These are phyloP conservation scores for Atrina japonica DNA, from an alignment of 2,888 invertebrate genomes.

Conservation along the genomic window DNA sequence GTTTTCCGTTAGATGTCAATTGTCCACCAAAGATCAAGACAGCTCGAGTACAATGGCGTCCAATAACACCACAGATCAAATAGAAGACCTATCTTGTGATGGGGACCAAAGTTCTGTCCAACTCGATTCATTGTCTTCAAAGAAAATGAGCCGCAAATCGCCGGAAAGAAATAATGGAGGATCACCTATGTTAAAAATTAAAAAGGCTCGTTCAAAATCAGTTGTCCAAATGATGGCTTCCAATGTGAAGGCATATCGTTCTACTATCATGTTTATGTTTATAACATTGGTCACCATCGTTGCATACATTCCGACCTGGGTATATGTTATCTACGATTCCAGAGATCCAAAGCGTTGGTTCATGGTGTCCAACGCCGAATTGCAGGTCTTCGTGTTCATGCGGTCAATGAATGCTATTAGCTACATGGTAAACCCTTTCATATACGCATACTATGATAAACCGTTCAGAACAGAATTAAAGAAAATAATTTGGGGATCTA, in stretches of 20 bases:
- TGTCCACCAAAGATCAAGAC: background rate
- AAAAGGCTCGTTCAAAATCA: background rate
- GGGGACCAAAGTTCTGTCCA: background rate
- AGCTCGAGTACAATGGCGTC: constrained; percentile 3
- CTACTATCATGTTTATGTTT: constrained; percentile 21
- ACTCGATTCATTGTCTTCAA: background rate
- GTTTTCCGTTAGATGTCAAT: background rate
- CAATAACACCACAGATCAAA: background rate
- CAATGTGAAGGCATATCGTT: constrained; percentile 1
- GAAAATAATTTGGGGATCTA: constrained; percentile 3
- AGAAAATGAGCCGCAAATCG: background rate
- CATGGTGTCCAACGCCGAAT: background rate
- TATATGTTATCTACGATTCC: constrained; percentile 11
- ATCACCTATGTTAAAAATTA: too few relatives aligned
- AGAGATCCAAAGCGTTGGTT: constrained; percentile 9
- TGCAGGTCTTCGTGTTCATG: constrained; percentile 14
- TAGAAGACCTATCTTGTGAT: too few relatives aligned
- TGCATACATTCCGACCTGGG: constrained; percentile 8
- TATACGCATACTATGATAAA: constrained; percentile 19
- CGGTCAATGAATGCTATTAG: constrained; percentile 8
- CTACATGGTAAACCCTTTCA: constrained; percentile 13
- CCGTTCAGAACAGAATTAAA: background rate
- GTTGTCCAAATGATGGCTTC: background rate
- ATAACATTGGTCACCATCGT: constrained; percentile 11
- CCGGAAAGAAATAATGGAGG: too few relatives aligned